Base-by-base conservation (phyloP, 2,888 invertebrate genomes). In the Eutolmus rufibarbis region DNA sequence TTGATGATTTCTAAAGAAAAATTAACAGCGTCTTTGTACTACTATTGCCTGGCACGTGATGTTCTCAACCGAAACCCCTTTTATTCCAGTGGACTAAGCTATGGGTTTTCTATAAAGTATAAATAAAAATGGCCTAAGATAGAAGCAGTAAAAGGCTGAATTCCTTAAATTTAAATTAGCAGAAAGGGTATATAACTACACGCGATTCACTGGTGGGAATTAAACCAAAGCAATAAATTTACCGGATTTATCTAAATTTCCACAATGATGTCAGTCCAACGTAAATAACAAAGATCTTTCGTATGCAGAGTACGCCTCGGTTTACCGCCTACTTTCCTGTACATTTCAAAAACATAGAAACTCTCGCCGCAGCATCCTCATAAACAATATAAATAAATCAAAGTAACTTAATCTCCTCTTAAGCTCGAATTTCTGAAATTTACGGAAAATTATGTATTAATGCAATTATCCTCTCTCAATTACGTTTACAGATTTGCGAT, bases 401-500 rank as follows among this genome's bases (percentile, higher is more conserved):
- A 12, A 66, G 2, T 66, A n/a, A n/a, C n/a, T n/a, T n/a, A 66
- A 66, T 66, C 0, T 28, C 7, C 66, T 12, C 28, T 66, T 66
- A 23, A 66, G 66, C 1, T 9, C 12, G 19, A 66, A 12, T n/a
- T 51, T 51, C 23, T 12, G 28, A 8, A 66, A 28, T 66, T 23
- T 28, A 66, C 28, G 2, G 28, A 23, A 66, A 66, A 23, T 66
- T 66, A 19, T 23, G 8, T 12, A 66, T 66, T 66, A 66, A 66
- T 66, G 28, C 66, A 66, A 66, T 66, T 28, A 66, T n/a, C n/a
- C 46, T 16, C n/a, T 51, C 5, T 51, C 46, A 51, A n/a, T 51
- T 51, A 14, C n/a, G 1, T n/a, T 81, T 87, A 5, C 76, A 92
- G 92, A 57, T 94, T 95, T 89, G 94, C 94, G 8, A 92, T 95